Evolutionary conservation across 2,113 vertebrate species (phyloP).

Genomic region (Anseranas semipalmata): DNA sequence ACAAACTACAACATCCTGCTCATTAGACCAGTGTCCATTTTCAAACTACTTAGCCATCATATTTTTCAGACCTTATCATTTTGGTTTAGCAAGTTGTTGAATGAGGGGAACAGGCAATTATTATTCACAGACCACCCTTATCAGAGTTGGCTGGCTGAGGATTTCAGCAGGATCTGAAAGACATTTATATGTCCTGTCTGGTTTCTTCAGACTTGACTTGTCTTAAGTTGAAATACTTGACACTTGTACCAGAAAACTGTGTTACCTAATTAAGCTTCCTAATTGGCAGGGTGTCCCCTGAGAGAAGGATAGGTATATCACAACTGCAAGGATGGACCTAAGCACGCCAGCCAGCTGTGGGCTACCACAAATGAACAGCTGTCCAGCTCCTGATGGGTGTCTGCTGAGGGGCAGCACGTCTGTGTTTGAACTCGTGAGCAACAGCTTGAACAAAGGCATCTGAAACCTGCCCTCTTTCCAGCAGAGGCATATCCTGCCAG

Average conservation of each 20-base stretch:
- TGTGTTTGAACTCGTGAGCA: not conserved
- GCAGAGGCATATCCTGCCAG: not conserved
- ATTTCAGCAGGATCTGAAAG: not conserved
- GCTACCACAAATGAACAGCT: not conserved
- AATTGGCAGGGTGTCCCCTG: not conserved
- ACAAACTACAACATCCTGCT: not conserved
- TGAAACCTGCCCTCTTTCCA: not conserved
- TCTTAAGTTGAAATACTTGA: not conserved
- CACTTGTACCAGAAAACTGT: not conserved
- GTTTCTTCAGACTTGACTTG: not conserved
- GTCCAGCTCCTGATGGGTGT: not conserved
- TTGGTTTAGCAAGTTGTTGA: not conserved
- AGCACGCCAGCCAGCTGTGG: not conserved
- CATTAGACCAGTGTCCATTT: not conserved
- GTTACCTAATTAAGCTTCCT: not conserved
- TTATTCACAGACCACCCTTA: not conserved
- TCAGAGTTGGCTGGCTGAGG: not conserved
- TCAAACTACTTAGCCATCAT: not conserved
- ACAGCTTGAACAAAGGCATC: not conserved
- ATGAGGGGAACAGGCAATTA: not conserved
- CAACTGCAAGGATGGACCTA: not conserved
- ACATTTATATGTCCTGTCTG: not conserved
- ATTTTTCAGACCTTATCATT: not conserved
- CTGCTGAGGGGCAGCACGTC: not conserved
- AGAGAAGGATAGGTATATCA: not conserved